Evolutionary conservation across 2,797 vertebrate genomes (phyloP).

Genomic region (Prionace glauca): DNA sequence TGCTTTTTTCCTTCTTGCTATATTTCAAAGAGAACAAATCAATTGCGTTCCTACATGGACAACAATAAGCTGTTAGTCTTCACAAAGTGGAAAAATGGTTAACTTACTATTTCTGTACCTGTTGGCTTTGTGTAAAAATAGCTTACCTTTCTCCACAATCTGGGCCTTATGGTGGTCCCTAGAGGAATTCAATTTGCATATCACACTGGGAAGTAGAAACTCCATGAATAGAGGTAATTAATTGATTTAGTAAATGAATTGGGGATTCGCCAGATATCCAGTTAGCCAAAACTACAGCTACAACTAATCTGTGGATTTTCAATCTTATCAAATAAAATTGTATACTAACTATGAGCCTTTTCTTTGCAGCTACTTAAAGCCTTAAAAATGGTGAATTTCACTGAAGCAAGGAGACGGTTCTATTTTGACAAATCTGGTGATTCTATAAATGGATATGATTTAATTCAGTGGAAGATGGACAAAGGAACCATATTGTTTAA

Average conservation of each 20-base stretch:
- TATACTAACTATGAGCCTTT: neutral
- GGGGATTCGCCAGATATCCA: neutral
- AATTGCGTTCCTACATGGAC: neutral
- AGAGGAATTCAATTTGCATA: neutral
- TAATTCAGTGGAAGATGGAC: slow-evolving; percentile 27
- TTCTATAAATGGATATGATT: slow-evolving; percentile 36
- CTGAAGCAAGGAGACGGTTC: neutral
- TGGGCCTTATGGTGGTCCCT: neutral
- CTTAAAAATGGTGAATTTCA: neutral
- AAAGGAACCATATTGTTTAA: neutral
- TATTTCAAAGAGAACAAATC: neutral
- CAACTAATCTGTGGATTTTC: neutral
- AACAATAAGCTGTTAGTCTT: neutral
- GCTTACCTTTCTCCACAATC: neutral
- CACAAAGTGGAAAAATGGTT: neutral
- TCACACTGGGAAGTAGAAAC: neutral
- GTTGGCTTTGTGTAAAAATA: neutral
- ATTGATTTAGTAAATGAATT: neutral
- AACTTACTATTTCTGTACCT: neutral
- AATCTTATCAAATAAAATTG: neutral
- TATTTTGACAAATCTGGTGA: slow-evolving; percentile 33
- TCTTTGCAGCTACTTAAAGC: slow-evolving; percentile 17
- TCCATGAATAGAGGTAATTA: neutral
- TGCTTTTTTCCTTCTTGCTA: neutral
- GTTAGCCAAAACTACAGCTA: neutral